Percentiles rank a stretch among this genome's conserved stretches.
Conservation (phyloP, 2,888 invertebrate genomes). For the Molorchus minor region DNA sequence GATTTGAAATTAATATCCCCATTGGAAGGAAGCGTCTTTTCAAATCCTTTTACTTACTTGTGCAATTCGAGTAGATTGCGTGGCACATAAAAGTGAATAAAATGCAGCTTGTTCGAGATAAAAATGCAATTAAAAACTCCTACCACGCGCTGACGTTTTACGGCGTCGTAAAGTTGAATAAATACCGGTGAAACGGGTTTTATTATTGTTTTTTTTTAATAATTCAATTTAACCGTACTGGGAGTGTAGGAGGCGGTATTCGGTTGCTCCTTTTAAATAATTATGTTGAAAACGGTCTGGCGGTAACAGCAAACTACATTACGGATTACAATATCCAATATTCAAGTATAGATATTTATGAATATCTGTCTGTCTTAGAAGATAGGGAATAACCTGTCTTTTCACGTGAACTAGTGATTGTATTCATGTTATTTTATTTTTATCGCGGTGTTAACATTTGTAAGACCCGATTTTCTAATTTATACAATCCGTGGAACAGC, state of each 20-base stretch:
- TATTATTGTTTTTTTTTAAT: slow-evolving; percentile 9
- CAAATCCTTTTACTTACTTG: neutral
- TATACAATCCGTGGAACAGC: slow-evolving; percentile 6
- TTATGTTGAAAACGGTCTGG: no score
- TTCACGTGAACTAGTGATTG: neutral
- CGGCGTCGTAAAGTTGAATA: slow-evolving; percentile 21
- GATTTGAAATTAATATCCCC: no score
- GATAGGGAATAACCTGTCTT: neutral
- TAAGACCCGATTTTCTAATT: no score
- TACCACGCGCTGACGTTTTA: slow-evolving; percentile 21
- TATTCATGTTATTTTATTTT: neutral
- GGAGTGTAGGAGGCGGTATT: neutral
- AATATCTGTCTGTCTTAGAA: no score
- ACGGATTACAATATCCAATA: no score
- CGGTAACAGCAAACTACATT: no score
- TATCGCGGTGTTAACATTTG: neutral
- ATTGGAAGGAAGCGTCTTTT: no score
- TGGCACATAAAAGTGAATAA: slow-evolving; percentile 26
- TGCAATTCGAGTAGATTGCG: slow-evolving; percentile 12
- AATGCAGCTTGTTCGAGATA: slow-evolving; percentile 20
- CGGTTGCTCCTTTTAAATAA: no score
- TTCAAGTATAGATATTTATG: no score
- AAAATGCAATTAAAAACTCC: slow-evolving; percentile 26
- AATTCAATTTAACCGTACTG: slow-evolving; percentile 9
- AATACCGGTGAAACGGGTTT: slow-evolving; percentile 14